Evolutionary conservation across 1,140 invertebrate genomes (phyloP).

Genomic region (Caerostris extrusa): DNA sequence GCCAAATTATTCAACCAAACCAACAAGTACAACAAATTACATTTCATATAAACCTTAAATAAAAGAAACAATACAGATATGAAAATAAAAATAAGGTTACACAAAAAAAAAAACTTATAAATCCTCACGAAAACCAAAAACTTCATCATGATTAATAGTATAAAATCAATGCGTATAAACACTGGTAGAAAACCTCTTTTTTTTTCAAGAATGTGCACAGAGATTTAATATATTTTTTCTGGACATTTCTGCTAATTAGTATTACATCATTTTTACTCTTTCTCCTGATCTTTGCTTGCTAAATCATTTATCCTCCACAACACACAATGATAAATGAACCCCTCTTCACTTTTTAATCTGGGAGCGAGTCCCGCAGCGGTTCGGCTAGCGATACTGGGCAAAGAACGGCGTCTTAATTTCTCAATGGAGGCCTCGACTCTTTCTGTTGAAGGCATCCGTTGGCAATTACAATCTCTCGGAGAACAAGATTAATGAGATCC

Average conservation of each 20-base stretch:
- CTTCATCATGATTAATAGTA: background rate
- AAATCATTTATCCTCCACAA: slow-evolving; percentile 46
- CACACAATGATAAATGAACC: slow-evolving; percentile 34
- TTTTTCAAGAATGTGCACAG: background rate
- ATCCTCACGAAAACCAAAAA: background rate
- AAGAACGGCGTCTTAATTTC: slow-evolving; percentile 57
- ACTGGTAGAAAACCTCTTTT: background rate
- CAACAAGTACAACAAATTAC: background rate
- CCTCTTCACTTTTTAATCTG: slow-evolving; percentile 53
- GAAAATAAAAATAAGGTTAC: background rate
- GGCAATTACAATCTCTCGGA: slow-evolving; percentile 43
- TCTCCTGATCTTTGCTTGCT: background rate
- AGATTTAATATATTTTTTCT: background rate
- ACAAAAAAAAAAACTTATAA: background rate
- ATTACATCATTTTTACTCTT: slow-evolving; percentile 19
- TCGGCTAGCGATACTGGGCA: background rate
- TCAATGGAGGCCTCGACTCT: background rate
- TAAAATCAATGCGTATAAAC: background rate
- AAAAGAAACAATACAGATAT: too few relatives aligned
- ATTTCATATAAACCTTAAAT: too few relatives aligned
- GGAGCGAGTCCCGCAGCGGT: background rate
- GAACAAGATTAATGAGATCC: slow-evolving; percentile 53
- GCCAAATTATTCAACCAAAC: background rate
- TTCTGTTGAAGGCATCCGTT: background rate
- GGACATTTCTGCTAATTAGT: slow-evolving; percentile 4